A percentile compares a stretch with the other conserved stretches of the same genome.
phyloP scores from a whole-genome alignment of 2,113 vertebrate species.

The Zapus hudsonius region DNA sequence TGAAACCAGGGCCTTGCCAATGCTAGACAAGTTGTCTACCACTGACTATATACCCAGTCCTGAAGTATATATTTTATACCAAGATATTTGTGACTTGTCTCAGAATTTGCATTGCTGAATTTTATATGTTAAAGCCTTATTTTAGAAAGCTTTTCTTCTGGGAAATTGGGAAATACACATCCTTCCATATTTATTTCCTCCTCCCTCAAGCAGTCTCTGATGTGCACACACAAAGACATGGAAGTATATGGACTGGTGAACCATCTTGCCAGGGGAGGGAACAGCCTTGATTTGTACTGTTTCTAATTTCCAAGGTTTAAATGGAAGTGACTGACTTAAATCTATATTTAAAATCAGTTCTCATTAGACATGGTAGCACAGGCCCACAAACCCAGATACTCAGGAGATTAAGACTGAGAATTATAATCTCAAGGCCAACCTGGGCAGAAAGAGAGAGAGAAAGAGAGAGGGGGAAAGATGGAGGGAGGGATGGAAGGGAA shows the following conservation, averaged over 20 bases:
- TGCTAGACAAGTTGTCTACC: too few relatives aligned
- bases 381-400: too few relatives aligned
- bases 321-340: neutral
- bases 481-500: too few relatives aligned
- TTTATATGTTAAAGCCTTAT: neutral
- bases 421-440: too few relatives aligned
- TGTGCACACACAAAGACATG: neutral
- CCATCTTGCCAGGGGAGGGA: neutral
- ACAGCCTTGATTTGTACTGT: neutral
- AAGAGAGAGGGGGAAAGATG: too few relatives aligned
- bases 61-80: neutral
- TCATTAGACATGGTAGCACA: neutral
- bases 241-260: neutral
- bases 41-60: too few relatives aligned
- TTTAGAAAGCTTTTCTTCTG: neutral
- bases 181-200: neutral
- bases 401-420: too few relatives aligned
- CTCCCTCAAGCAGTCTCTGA: neutral
- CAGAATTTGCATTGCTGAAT: conserved; percentile 18
- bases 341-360: neutral
- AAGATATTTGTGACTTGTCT: conserved; percentile 10
- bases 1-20: too few relatives aligned
- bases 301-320: neutral
- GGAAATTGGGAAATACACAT: neutral
- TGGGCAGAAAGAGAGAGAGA: too few relatives aligned